phyloP scores from a whole-genome alignment of 2,888 invertebrate species.

The Noctua comes region DNA sequence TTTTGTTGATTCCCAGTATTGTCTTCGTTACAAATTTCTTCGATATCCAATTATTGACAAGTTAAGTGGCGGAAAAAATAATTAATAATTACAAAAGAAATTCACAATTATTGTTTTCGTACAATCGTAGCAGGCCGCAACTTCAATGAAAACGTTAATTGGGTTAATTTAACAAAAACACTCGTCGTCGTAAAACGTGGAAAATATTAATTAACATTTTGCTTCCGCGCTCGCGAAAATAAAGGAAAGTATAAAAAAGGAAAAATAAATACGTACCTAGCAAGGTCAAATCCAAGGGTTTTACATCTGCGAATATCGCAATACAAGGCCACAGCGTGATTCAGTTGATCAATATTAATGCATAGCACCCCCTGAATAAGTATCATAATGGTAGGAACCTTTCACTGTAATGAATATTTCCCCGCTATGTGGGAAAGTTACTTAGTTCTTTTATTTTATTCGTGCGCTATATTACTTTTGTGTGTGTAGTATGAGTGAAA shows the following conservation, averaged over 20 bases:
- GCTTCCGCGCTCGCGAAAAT: slow-evolving; percentile 45
- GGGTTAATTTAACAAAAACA: slow-evolving; percentile 52
- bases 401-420: slow-evolving; percentile 80
- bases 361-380: slow-evolving; percentile 71
- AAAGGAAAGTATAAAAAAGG: slow-evolving; percentile 56
- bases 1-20: slow-evolving; percentile 19
- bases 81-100: slow-evolving; percentile 9
- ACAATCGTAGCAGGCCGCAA: slow-evolving; percentile 7
- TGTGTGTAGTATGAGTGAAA: slow-evolving; percentile 50
- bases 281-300: slow-evolving; percentile 67
- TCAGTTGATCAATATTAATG: slow-evolving; percentile 77
- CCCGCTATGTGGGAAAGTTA: slow-evolving; percentile 69
- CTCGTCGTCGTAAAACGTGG: slow-evolving; percentile 42
- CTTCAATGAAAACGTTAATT: slow-evolving; percentile 52
- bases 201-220: slow-evolving; percentile 56
- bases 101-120: slow-evolving; percentile 23
- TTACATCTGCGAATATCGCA: slow-evolving; percentile 67
- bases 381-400: slow-evolving; percentile 74
- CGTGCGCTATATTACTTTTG: slow-evolving; percentile 52
- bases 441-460: slow-evolving; percentile 71
- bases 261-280: slow-evolving; percentile 45
- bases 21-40: slow-evolving; percentile 7
- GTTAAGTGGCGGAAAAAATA: slow-evolving; percentile 14
- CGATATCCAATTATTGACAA: slow-evolving; percentile 13
- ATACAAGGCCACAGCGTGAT: slow-evolving; percentile 70